Percentiles rank a stretch among this genome's conserved stretches.
Conservation (phyloP, 1,140 invertebrate genomes). For the Nasonia giraulti region DNA sequence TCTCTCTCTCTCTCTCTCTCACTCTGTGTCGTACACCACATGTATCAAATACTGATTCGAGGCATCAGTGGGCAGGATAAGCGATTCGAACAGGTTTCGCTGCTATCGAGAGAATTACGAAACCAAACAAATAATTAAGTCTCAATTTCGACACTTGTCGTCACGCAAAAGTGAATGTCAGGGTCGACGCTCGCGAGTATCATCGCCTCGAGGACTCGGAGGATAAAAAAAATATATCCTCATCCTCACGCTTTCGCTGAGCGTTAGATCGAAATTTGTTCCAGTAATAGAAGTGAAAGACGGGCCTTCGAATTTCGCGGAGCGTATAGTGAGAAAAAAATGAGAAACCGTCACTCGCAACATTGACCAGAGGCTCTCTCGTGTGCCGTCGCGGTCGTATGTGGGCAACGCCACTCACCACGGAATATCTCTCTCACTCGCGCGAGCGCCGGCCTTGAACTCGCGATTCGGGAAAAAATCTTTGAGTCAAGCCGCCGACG, state of each 20-base stretch:
- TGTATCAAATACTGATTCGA: background rate
- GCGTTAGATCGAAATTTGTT: background rate
- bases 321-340: background rate
- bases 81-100: background rate
- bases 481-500: background rate
- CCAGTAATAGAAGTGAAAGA: constrained; percentile 2
- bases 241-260: background rate
- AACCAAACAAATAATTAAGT: constrained; percentile 1
- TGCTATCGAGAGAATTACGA: background rate
- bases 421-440: constrained; percentile 25
- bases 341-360: constrained; percentile 7
- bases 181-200: background rate
- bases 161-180: background rate
- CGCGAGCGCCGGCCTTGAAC: constrained; percentile 13
- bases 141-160: background rate
- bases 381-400: background rate
- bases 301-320: constrained; percentile 17
- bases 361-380: constrained; percentile 53
- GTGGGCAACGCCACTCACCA: background rate
- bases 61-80: background rate
- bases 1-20: background rate
- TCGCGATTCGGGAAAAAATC: constrained; percentile 2
- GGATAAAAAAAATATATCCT: background rate
- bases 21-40: background rate
- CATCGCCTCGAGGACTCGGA: background rate